Evolutionary conservation across 2,797 vertebrate species (phyloP).

Genomic region (Tokudaia tokunoshimensis): DNA sequence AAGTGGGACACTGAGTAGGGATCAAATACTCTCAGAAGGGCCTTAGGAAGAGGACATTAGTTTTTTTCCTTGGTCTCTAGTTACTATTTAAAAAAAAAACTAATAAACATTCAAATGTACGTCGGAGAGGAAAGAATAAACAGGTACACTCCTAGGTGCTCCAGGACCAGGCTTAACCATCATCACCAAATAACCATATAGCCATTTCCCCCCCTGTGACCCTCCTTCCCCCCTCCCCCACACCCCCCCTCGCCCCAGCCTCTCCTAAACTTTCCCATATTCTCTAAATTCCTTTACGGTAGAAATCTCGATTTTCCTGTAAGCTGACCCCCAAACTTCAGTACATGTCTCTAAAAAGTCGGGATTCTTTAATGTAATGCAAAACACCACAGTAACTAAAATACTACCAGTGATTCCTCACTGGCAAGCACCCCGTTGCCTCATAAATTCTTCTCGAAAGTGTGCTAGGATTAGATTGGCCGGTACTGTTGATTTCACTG

Average conservation of each 20-base stretch:
- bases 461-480: constrained; percentile 26
- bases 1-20: neutral
- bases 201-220: neutral
- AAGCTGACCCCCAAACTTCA: constrained; percentile 12
- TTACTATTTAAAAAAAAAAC: neutral
- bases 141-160: neutral
- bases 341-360: neutral
- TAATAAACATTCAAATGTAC: constrained; percentile 4
- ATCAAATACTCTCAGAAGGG: neutral
- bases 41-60: neutral
- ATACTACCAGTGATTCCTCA: neutral
- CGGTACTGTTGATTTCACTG: neutral
- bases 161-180: neutral
- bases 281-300: constrained; percentile 2
- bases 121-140: constrained; percentile 25
- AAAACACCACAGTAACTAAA: constrained; percentile 30
- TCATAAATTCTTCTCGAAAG: constrained; percentile 18
- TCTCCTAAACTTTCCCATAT: neutral
- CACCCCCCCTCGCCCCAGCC: neutral
- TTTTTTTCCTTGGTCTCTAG: neutral
- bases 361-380: constrained; percentile 47
- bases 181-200: constrained; percentile 17
- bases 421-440: neutral
- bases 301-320: neutral
- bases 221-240: too few species aligned